Evolutionary conservation across 2,888 invertebrate genomes (phyloP).

Genomic region (Acanthoscelides obtectus): DNA sequence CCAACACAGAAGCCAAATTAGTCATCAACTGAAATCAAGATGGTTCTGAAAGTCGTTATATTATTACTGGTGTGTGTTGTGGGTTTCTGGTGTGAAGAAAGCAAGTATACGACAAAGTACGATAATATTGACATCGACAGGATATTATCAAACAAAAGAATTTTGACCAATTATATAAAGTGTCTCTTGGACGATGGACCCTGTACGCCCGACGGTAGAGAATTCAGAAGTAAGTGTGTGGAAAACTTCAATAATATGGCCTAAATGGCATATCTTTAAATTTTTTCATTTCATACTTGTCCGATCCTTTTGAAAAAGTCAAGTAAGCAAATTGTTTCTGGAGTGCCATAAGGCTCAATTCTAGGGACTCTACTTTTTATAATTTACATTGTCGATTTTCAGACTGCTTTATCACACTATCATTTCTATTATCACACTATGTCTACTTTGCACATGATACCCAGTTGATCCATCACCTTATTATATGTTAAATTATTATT

Average conservation of each 20-base stretch:
- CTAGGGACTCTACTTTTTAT: too few relatives aligned
- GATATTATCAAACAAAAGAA: conserved; percentile 58
- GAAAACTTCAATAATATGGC: too few relatives aligned
- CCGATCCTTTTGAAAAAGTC: neutral
- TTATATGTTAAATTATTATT: too few relatives aligned
- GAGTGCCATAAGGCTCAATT: too few relatives aligned
- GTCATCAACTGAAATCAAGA: neutral
- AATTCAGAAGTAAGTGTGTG: conserved; percentile 51
- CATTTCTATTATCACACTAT: too few relatives aligned
- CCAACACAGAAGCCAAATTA: neutral
- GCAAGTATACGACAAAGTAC: conserved; percentile 25
- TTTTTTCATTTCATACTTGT: neutral
- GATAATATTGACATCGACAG: conserved; percentile 56
- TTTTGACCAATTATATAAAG: conserved; percentile 62
- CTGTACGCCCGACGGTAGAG: conserved; percentile 65
- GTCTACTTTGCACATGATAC: too few relatives aligned
- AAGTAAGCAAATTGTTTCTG: too few relatives aligned
- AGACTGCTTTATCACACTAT: too few relatives aligned
- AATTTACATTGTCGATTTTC: too few relatives aligned
- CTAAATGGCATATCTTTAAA: too few relatives aligned
- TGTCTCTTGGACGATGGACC: conserved; percentile 60
- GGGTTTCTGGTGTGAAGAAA: conserved; percentile 8
- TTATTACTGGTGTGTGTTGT: neutral
- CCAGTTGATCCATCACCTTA: too few relatives aligned
- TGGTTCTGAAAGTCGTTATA: neutral